Conservation (phyloP, 2,888 invertebrate genomes). For the Cataglyphis altisquamis region DNA sequence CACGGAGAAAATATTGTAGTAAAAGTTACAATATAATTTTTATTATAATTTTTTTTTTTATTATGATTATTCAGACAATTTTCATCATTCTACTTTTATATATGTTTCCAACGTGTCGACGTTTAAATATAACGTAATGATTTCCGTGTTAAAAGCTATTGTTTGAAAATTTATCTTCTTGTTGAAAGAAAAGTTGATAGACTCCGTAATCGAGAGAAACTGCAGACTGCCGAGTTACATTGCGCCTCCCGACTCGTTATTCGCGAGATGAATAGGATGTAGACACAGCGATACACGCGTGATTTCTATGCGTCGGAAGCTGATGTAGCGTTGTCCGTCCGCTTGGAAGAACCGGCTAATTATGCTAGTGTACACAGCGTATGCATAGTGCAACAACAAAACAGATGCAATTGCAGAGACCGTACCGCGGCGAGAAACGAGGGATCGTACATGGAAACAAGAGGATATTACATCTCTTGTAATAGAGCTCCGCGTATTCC, state of each 20-base stretch:
- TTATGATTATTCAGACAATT: too few species aligned
- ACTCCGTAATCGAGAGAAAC: background rate
- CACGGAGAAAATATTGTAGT: background rate
- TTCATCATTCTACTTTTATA: too few species aligned
- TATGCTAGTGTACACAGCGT: slow-evolving; percentile 55
- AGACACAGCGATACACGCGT: slow-evolving; percentile 48
- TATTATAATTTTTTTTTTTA: too few species aligned
- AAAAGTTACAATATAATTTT: background rate
- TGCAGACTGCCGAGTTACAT: background rate
- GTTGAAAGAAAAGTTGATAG: background rate
- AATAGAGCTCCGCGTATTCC: slow-evolving; percentile 22
- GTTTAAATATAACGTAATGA: background rate
- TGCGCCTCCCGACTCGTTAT: slow-evolving; percentile 13
- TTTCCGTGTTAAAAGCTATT: background rate
- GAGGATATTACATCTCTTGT: slow-evolving; percentile 36
- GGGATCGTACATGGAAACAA: slow-evolving; percentile 52
- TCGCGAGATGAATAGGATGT: slow-evolving; percentile 36
- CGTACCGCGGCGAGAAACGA: slow-evolving; percentile 25
- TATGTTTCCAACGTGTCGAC: too few species aligned
- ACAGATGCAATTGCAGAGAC: slow-evolving; percentile 63
- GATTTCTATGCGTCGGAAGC: slow-evolving; percentile 38
- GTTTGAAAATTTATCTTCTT: background rate
- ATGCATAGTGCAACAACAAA: slow-evolving; percentile 48
- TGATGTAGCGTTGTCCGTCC: slow-evolving; percentile 53
- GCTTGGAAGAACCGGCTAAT: slow-evolving; percentile 74